Evolutionary conservation across 2,797 vertebrate genomes (phyloP), one percentile per base, ranked within the genome.

Genomic region (Loris lydekkerianus): DNA sequence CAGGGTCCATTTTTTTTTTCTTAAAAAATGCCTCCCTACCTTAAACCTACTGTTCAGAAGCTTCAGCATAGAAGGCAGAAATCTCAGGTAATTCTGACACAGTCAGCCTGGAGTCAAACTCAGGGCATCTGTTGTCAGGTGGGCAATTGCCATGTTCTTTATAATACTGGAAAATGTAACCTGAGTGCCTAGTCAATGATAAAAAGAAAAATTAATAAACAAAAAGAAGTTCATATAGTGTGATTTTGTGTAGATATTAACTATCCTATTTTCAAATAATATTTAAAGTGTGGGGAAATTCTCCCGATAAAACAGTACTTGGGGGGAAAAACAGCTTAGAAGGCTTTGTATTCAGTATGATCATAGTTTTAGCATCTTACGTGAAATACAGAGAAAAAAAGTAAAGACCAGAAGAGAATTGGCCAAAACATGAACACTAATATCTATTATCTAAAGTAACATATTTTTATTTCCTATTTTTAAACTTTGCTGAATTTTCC

Each of bases 401-500:
- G 40, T 49, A 75, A 78, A 85, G 21, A 40, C n/a, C 81, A 49
- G 46, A 83, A 92, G n/a, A 75, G 70, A 70, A 92, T 43, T 76
- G 75, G 10, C 15, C 34, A 46, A 86, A 70, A 82, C 7, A 82
- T 27, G 34, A 89, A 63, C 10, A 60, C n/a, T 7, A 5, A n/a
- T 67, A 56, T 40, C 63, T n/a, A 49, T 65, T 72, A 75, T 81
- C 14, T 81, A 37, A 61, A 34, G 23, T 34, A 37, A 58, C 40
- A 31, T 65, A n/a, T 63, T 81, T 85, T 27, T 69, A 81, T 86
- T 72, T 91, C 63, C 37, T 76, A 49, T 60, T 91, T 70, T 84
- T 80, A 84, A 91, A 84, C 61, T 73, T 94, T 9, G 72, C 49
- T 81, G 43, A 78, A n/a, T 80, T 43, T 92, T 75, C 69, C 49